Conservation (phyloP, 1,140 invertebrate species). For the Copidosoma floridanum region DNA sequence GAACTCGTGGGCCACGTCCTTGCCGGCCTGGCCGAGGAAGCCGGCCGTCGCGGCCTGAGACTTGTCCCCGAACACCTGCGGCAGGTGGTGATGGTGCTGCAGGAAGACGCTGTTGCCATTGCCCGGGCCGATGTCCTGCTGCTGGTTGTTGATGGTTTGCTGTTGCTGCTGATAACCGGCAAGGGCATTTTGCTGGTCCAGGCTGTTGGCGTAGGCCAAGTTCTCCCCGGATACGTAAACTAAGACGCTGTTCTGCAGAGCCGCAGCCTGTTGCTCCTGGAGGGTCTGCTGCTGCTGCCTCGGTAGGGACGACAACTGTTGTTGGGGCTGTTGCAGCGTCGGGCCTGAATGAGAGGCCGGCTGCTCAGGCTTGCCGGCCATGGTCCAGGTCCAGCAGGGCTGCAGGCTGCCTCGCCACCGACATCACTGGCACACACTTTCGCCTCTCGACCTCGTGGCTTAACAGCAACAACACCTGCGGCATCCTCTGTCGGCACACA, state of each 20-base stretch:
- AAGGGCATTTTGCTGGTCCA: slow-evolving; percentile 43
- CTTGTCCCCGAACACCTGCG: slow-evolving; percentile 18
- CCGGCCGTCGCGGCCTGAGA: neutral
- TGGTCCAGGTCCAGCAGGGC: slow-evolving; percentile 56
- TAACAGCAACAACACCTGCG: slow-evolving; percentile 47
- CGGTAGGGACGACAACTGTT: slow-evolving; percentile 34
- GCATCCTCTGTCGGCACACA: slow-evolving; percentile 47
- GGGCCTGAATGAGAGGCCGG: slow-evolving; percentile 52
- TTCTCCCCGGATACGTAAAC: slow-evolving; percentile 56
- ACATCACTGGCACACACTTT: slow-evolving; percentile 56
- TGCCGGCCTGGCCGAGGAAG: slow-evolving; percentile 10
- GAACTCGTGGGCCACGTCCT: slow-evolving; percentile 10
- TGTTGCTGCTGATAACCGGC: slow-evolving; percentile 36
- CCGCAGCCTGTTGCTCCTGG: slow-evolving; percentile 23
- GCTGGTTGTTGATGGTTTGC: slow-evolving; percentile 36
- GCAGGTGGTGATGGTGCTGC: slow-evolving; percentile 29
- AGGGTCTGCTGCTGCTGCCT: slow-evolving; percentile 13
- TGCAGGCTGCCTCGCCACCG: slow-evolving; percentile 53
- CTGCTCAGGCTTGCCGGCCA: slow-evolving; percentile 60
- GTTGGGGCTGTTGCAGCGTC: slow-evolving; percentile 44
- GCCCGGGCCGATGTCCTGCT: slow-evolving; percentile 30
- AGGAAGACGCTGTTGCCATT: slow-evolving; percentile 21
- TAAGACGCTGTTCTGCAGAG: slow-evolving; percentile 45
- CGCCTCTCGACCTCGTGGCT: slow-evolving; percentile 46
- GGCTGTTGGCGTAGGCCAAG: slow-evolving; percentile 50